phyloP scores from a whole-genome alignment of 2,797 vertebrate genomes.

The Triplophysa bombifrons region DNA sequence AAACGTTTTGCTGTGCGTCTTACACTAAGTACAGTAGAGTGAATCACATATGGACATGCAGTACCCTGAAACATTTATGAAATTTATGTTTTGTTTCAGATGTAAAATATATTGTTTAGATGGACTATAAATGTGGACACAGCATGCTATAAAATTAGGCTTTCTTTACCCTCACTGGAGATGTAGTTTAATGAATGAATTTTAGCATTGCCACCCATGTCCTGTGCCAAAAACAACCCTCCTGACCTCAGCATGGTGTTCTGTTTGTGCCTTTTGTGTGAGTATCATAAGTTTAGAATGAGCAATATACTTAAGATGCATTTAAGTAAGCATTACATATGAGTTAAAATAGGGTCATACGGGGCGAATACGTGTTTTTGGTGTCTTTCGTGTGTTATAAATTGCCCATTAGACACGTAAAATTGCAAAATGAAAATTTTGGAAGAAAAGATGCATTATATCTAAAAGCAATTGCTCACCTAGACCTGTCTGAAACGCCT shows the following conservation, averaged over 20 bases:
- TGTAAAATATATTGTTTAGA: not conserved
- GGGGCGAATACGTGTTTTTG: no score
- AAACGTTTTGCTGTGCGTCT: constrained; percentile 56
- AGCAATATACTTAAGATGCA: not conserved
- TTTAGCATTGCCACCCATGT: constrained; percentile 25
- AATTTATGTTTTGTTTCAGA: not conserved
- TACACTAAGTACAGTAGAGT: not conserved
- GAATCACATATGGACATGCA: not conserved
- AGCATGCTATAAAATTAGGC: not conserved
- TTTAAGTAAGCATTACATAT: no score
- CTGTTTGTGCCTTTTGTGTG: constrained; percentile 16
- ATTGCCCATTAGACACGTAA: no score
- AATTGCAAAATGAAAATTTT: no score
- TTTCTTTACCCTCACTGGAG: not conserved
- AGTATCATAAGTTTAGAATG: not conserved
- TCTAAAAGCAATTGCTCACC: no score
- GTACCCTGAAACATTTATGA: not conserved
- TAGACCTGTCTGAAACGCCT: no score
- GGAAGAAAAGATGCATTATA: no score
- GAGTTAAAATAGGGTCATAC: no score
- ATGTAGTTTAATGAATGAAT: not conserved
- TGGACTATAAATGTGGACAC: not conserved
- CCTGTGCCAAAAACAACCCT: constrained; percentile 30
- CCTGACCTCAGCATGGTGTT: constrained; percentile 18
- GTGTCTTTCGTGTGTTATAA: no score